These are phyloP conservation scores for Eupeodes luniger DNA, from an alignment of 2,888 invertebrate species.

Conservation along the genomic window DNA sequence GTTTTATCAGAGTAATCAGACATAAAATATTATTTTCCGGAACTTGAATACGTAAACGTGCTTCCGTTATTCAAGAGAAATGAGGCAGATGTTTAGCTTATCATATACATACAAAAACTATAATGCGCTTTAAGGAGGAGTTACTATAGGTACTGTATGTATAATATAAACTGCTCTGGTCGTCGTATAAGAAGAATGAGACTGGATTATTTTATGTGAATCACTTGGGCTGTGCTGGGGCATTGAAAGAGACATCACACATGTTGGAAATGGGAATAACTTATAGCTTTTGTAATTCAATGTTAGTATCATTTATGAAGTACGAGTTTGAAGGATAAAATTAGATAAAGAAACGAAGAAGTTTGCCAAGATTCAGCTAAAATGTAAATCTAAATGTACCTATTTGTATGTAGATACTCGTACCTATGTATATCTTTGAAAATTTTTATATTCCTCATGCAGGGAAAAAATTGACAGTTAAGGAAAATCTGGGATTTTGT, in stretches of 20 bases:
- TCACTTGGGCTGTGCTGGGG: not conserved
- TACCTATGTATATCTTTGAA: too few species aligned
- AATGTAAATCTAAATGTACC: too few species aligned
- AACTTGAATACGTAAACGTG: slow-evolving; percentile 63
- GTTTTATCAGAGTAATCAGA: slow-evolving; percentile 47
- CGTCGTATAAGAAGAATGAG: not conserved
- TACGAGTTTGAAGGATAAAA: not conserved
- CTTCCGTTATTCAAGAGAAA: slow-evolving; percentile 37
- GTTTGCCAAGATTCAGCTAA: too few species aligned
- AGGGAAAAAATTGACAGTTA: too few species aligned
- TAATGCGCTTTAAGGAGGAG: not conserved
- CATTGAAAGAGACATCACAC: not conserved
- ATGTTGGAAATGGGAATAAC: not conserved
- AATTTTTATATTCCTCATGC: too few species aligned
- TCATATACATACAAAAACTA: not conserved
- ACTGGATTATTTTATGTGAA: slow-evolving; percentile 12
- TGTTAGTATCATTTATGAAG: not conserved
- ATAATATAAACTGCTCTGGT: not conserved
- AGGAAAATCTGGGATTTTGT: too few species aligned
- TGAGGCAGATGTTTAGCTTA: slow-evolving; percentile 50
- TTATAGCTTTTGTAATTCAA: not conserved
- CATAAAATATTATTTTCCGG: slow-evolving; percentile 59
- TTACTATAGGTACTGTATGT: too few species aligned
- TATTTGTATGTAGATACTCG: too few species aligned
- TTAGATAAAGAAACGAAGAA: too few species aligned